These are phyloP conservation scores for Hirtodrosophila histrioides DNA, from an alignment of 2,888 invertebrate genomes.

Conservation along the genomic window DNA sequence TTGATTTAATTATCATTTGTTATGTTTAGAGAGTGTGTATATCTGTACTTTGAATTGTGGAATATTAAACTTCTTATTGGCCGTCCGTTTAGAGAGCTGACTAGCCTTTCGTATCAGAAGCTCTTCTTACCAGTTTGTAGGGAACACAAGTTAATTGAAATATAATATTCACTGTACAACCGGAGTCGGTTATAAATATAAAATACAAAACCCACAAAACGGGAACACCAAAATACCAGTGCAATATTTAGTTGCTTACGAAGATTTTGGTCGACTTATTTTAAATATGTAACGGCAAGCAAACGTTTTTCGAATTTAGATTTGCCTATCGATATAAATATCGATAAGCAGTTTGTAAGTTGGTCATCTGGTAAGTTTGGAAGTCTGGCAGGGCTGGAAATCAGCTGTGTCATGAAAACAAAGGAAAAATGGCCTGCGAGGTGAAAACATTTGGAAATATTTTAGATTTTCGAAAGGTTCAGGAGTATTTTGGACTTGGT, in stretches of 20 bases:
- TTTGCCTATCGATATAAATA: neutral
- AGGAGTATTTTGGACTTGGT: conserved; percentile 86
- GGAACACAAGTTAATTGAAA: too few relatives aligned
- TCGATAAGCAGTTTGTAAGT: neutral
- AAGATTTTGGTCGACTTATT: too few relatives aligned
- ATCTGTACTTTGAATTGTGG: conserved; percentile 18
- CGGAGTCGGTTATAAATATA: too few relatives aligned
- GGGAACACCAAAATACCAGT: too few relatives aligned
- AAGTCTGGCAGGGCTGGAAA: conserved; percentile 21
- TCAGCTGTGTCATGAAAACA: conserved; percentile 62
- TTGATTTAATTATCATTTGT: conserved; percentile 47
- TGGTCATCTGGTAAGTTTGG: neutral
- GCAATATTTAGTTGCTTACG: too few relatives aligned
- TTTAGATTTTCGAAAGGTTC: conserved; percentile 86
- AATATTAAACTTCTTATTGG: conserved; percentile 43
- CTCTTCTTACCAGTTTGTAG: too few relatives aligned
- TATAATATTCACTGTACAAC: too few relatives aligned
- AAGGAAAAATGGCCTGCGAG: conserved; percentile 86
- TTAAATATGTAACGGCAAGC: too few relatives aligned
- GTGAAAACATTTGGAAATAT: conserved; percentile 88
- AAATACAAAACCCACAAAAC: too few relatives aligned
- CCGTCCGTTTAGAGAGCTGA: neutral
- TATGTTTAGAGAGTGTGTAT: conserved; percentile 9
- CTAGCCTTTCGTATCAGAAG: too few relatives aligned
- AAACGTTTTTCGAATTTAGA: neutral